Evolutionary conservation across 1,140 invertebrate genomes (phyloP).

Genomic region (Epicauta chinensis): DNA sequence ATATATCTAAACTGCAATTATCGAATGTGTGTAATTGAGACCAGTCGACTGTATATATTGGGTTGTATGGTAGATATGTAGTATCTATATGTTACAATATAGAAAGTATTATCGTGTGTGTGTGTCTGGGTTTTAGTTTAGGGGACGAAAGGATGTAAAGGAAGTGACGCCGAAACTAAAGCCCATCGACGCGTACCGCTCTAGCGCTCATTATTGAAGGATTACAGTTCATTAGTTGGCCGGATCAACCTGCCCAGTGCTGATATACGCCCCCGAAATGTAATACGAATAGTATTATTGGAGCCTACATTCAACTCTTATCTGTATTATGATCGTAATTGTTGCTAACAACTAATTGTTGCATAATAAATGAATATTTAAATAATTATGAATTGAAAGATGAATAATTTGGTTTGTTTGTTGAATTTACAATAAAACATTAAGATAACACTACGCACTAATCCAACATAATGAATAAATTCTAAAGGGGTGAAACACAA

Average conservation of each 20-base stretch:
- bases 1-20: slow-evolving; percentile 26
- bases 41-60: slow-evolving; percentile 8
- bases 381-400: too few relatives aligned
- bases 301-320: too few relatives aligned
- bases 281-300: too few relatives aligned
- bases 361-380: too few relatives aligned
- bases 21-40: slow-evolving; percentile 27
- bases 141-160: slow-evolving; percentile 17
- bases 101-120: slow-evolving; percentile 1
- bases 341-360: too few relatives aligned
- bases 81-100: not conserved
- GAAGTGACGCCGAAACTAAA: slow-evolving; percentile 31
- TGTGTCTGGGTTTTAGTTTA: slow-evolving; percentile 5
- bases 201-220: slow-evolving; percentile 46
- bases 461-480: too few relatives aligned
- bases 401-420: too few relatives aligned
- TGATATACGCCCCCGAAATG: slow-evolving; percentile 11
- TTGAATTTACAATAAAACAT: too few relatives aligned
- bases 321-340: too few relatives aligned
- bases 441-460: too few relatives aligned
- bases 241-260: slow-evolving; percentile 30
- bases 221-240: slow-evolving; percentile 50
- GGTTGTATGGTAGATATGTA: not conserved
- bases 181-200: slow-evolving; percentile 31
- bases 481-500: too few relatives aligned